phyloP scores from a whole-genome alignment of 2,797 vertebrate genomes.

The Dryobates pubescens region DNA sequence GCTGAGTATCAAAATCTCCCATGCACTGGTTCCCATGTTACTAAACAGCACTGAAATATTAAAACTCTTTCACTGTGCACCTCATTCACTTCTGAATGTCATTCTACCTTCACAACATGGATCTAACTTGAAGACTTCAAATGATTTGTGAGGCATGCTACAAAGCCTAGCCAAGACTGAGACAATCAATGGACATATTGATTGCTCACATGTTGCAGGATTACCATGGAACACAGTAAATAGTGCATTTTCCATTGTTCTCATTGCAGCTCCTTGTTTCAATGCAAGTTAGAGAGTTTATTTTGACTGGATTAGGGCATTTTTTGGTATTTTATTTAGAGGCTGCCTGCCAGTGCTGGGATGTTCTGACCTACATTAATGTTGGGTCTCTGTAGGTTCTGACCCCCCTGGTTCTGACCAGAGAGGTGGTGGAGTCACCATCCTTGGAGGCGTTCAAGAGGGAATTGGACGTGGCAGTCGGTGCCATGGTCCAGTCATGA shows the following conservation, averaged over 20 bases:
- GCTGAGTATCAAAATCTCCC: not conserved
- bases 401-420: too few relatives aligned
- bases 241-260: not conserved
- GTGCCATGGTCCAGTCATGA: too few relatives aligned
- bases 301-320: not conserved
- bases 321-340: not conserved
- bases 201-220: not conserved
- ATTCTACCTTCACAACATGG: not conserved
- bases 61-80: not conserved
- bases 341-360: not conserved
- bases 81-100: not conserved
- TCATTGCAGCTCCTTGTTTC: not conserved
- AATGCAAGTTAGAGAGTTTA: not conserved
- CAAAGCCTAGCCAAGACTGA: not conserved
- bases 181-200: not conserved
- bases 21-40: not conserved
- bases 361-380: not conserved
- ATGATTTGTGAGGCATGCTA: not conserved
- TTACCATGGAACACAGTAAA: not conserved
- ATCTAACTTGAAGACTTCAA: not conserved
- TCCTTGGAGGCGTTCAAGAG: too few relatives aligned
- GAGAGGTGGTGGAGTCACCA: too few relatives aligned
- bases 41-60: not conserved
- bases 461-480: too few relatives aligned
- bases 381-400: not conserved